Base-by-base conservation (phyloP, 2,797 vertebrate species). In the Heterohyrax brucei region DNA sequence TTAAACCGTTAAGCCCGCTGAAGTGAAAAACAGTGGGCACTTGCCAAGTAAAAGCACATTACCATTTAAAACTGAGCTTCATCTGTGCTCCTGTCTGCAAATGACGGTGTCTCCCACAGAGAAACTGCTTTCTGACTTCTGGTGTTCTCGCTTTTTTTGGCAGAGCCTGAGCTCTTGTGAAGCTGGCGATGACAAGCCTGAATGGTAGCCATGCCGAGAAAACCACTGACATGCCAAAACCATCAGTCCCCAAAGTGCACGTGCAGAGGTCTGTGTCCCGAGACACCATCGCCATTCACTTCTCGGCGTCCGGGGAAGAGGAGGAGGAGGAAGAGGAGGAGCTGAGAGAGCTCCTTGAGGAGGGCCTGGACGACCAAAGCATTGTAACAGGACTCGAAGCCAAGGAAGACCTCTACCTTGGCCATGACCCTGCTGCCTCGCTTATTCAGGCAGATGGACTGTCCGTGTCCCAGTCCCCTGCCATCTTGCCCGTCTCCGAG, bases 281-380 rank as follows among this genome's bases (percentile, higher is more conserved):
- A 98, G 99, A 99, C 96, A 99, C 98, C 97, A 99, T 99, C 96
- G 99, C 99, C 97, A 99, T 99, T 98, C 99, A 99, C 98, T 99
- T 99, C 98, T 99, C 99, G 87, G 99, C 99, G 95, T 98, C 99
- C 88, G 99, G 99, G 98, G 99, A 99, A 98, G 99, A 99, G 97
- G 99, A 99, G 98, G 99, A 99, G 98, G 99, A 99, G 96, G 99
- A 99, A 97, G 99, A 99, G 94, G 99, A 99, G 98, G 97, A 98
- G 95, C 98, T 99, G 92, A 95, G 98, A 91, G 98, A 98, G 30
- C 98, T 98, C 95, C 66, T 98, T 50, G 97, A 87, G 85, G 98
- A 98, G 87, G 98, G 98, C 87, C 98, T 98, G 96, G 98, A 99
- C 56, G 99, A 99, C 98, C 98, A 98, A 96, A 98, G 98, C 96